Base-by-base conservation (phyloP, 2,888 invertebrate species). In the Sicus ferrugineus region DNA sequence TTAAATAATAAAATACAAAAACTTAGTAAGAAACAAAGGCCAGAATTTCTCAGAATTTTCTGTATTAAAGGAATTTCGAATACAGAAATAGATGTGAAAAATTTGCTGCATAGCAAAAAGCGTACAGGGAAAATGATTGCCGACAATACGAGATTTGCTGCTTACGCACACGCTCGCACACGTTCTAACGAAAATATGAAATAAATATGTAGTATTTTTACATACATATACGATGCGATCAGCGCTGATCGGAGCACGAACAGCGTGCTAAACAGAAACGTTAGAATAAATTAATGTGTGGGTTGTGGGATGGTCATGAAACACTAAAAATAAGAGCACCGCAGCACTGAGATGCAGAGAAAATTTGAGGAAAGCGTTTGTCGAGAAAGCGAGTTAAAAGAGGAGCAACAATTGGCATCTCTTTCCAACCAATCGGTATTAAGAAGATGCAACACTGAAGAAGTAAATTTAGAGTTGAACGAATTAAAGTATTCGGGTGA, bases 231-330 rank as follows among this genome's bases (percentile, higher is more conserved):
- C 21, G n/a, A 23, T 38, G 21, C 56, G 30, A 56, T 30, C 26
- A 56, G 11, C 4, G 23, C 23, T 14, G 14, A n/a, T 28, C 26
- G 6, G 52, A 14, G 3, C 26, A 26, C 52, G 23, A 19, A 21
- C 26, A 23, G 52, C 52, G 21, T 61, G 26, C 30, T 1, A 28
- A 54, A n/a, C n/a, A 30, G 9, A 58, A 4, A 7, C 31, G 28
- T 16, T 62, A 34, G 26, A 42, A 26, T 16, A 62, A 62, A 50
- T 19, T n/a, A 2, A 21, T 52, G 21, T 21, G 21, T 52, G 52
- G 52, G 52, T 52, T 7, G 61, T 61, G 61, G 61, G 61, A 61
- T 42, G 61, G 23, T 61, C 26, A 61, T 61, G 56, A 56, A 52
- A 23, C 23, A 54, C 54, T 54, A 54, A 54, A 54, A 54, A 54